Base-by-base conservation (phyloP, 2,888 invertebrate species). In the Lochmaea crataegi region DNA sequence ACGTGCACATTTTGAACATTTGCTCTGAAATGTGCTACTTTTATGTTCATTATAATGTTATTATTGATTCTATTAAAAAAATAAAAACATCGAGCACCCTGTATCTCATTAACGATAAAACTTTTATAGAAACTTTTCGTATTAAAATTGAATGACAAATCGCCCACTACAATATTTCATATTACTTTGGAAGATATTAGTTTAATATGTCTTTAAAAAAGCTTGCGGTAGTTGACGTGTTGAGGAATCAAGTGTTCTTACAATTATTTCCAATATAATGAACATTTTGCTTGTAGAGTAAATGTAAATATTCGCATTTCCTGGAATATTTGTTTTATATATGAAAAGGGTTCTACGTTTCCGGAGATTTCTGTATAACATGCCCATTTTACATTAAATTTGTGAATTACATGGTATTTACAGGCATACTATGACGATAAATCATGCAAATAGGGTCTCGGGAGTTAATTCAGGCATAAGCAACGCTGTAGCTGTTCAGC, bases 331-430 rank as follows among this genome's bases (percentile, higher is more conserved):
- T 81, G 83, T 80, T 82, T 84, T 85, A 83, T 81, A 82, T 78
- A 80, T 79, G 80, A 82, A 82, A 69, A 78, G 80, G 77, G 80
- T 82, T 80, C 83, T 82, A 83, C 82, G 84, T 86, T 86, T 86
- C 85, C 84, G 82, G 80, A 83, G 85, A 85, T 84, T 85, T 82
- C 84, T 83, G 83, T 84, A 83, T 80, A 85, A 84, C 84, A 83
- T 79, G 82, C 82, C 85, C 84, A 91, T 91, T 91, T 91, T 90
- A 90, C 90, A 90, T 90, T 91, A 91, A 91, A 88, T 91, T 91
- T 91, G 91, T 91, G 91, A 91, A 92, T 92, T 92, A 92, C 91
- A 91, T 89, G 91, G 90, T 91, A 91, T 91, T 92, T 92, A 91
- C 90, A 90, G 89, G 90, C 90, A 90, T 90, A 90, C 89, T 90